Evolutionary conservation across 2,797 vertebrate genomes (phyloP), one percentile per base, ranked within the genome.

Genomic region (Gymnopithys bicolor): DNA sequence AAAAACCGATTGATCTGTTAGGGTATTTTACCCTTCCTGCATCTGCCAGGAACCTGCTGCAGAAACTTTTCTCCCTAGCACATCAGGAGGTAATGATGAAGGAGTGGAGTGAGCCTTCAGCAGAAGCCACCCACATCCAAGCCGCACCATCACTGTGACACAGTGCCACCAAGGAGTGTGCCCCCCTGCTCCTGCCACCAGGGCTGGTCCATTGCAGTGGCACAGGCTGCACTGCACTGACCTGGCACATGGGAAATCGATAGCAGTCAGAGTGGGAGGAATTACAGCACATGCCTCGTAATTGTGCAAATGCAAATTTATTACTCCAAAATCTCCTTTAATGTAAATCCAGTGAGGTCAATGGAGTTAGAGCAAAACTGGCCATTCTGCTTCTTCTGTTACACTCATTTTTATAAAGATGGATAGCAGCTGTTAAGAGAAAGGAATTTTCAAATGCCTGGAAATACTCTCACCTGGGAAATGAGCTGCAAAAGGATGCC

Each of bases 291-390:
- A 0, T 59, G 82, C 39, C 33, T 15, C 45, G 55, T 91, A 91
- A 95, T 37, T 73, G 64, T 59, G 91, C 32, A 93, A 93, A 93
- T 91, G 87, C 45, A 91, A 96, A 93, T 86, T 60, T 87, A 95
- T 90, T 73, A 63, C 73, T 73, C 35, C 32, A 46, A 73, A 94
- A 87, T 81, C 84, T 74, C 81, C 73, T 56, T 63, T 92, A 89
- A 93, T 90, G 85, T 93, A 93, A 97, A 96, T 90, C 89, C 83
- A 79, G 87, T 73, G 89, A 90, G 70, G 87, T 96, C 94, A 84
- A 86, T 64, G 84, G 82, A 78, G 32, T 53, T 84, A 84, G 62
- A 93, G 63, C 66, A 93, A 96, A 89, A 41, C 82, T 32, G 73
- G 66, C 51, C 79, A 87, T 80, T 89, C 45, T 52, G 60, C 66